Conservation (phyloP, 2,888 invertebrate species). For the Diloba caeruleocephala region DNA sequence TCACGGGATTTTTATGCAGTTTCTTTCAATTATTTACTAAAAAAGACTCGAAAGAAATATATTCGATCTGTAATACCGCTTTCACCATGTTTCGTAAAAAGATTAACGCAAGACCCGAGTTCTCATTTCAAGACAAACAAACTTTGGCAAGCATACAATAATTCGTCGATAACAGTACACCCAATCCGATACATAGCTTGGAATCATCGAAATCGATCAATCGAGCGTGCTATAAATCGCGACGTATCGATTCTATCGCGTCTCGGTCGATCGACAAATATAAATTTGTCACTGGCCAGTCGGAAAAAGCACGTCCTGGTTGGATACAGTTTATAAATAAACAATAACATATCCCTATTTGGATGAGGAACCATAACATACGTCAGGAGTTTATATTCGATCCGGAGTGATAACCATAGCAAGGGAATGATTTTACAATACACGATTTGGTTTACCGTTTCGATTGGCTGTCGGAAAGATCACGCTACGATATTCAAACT, state of each 20-base stretch:
- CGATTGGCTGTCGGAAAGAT: constrained; percentile 4
- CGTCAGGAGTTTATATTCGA: constrained; percentile 73
- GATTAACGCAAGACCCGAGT: constrained; percentile 26
- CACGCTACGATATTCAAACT: background rate
- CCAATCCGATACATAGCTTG: constrained; percentile 73
- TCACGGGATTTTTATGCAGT: background rate
- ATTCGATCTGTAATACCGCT: constrained; percentile 17
- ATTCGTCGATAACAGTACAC: constrained; percentile 68
- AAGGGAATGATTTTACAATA: constrained; percentile 62
- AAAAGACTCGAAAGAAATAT: constrained; percentile 12
- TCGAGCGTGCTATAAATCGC: constrained; percentile 82
- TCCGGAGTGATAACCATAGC: constrained; percentile 73
- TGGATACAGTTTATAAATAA: constrained; percentile 85
- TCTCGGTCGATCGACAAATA: constrained; percentile 84
- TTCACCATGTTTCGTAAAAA: constrained; percentile 25
- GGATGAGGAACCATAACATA: constrained; percentile 80
- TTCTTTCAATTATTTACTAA: constrained; percentile 3
- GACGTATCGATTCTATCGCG: constrained; percentile 85
- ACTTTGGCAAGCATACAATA: constrained; percentile 64
- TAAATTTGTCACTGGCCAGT: constrained; percentile 86
- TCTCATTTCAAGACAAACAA: constrained; percentile 55
- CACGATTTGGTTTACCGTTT: constrained; percentile 31
- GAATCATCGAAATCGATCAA: constrained; percentile 84
- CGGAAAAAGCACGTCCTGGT: constrained; percentile 76
- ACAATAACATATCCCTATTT: constrained; percentile 83